phyloP scores from a whole-genome alignment of 2,797 vertebrate species.

The Otus scops region DNA sequence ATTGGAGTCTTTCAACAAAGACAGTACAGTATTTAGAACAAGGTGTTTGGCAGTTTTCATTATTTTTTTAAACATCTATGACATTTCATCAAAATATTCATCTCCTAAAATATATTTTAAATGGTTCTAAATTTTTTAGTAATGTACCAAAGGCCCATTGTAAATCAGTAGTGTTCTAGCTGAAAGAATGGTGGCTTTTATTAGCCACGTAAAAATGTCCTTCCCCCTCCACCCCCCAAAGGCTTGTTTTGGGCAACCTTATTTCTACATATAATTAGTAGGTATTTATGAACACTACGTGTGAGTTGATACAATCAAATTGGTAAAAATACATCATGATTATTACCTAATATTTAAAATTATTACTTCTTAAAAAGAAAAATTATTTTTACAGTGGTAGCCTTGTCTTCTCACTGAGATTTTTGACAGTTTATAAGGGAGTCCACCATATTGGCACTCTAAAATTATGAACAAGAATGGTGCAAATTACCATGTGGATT shows the following conservation, averaged over 20 bases:
- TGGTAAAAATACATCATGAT: neutral
- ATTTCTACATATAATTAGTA: neutral
- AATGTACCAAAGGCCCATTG: neutral
- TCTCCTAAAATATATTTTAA: neutral
- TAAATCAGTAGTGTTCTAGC: neutral
- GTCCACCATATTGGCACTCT: neutral
- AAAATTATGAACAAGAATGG: neutral
- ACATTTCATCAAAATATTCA: neutral
- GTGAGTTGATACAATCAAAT: neutral
- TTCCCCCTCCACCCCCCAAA: neutral
- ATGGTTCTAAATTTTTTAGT: neutral
- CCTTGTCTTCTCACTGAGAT: neutral
- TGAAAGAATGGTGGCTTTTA: neutral
- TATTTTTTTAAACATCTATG: neutral
- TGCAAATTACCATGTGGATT: neutral
- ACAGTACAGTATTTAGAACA: constrained; percentile 5
- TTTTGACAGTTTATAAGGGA: neutral
- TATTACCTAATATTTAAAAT: neutral
- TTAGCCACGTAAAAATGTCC: neutral
- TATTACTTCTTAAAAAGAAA: neutral
- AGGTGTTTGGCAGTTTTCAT: constrained; percentile 17
- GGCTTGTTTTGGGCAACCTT: neutral
- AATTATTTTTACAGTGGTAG: neutral
- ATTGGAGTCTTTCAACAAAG: constrained; percentile 10
- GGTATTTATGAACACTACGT: constrained; percentile 22